phyloP scores from a whole-genome alignment of 2,797 vertebrate species.

The Chelon auratus region DNA sequence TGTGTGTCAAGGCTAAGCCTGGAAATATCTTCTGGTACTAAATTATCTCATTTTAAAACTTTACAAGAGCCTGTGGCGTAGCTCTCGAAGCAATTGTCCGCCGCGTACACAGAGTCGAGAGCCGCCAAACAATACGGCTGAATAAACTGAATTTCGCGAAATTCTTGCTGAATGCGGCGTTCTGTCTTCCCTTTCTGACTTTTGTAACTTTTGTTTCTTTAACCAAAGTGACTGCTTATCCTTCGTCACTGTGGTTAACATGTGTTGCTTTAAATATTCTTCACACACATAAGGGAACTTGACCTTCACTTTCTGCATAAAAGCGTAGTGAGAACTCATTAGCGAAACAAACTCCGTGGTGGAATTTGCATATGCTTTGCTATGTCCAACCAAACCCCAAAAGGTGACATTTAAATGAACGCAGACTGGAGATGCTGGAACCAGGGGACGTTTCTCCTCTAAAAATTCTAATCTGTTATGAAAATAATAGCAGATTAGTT shows the following conservation, averaged over 20 bases:
- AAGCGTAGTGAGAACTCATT: not conserved
- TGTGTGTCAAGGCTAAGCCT: constrained; percentile 4
- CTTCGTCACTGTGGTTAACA: not conserved
- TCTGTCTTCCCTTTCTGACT: not conserved
- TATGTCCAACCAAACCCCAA: too few relatives aligned
- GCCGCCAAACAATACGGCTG: not conserved
- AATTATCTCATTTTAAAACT: constrained; percentile 2
- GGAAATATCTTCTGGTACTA: not conserved
- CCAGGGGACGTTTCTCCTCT: not conserved
- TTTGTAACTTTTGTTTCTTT: not conserved
- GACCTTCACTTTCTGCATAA: not conserved
- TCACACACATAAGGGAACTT: not conserved
- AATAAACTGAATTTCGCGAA: constrained; percentile 3
- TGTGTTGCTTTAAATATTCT: not conserved
- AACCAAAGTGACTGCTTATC: too few relatives aligned
- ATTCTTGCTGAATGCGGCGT: not conserved
- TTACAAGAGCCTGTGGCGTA: not conserved
- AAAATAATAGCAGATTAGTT: not conserved
- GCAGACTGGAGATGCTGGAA: not conserved
- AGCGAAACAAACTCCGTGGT: too few relatives aligned
- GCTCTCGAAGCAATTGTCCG: constrained; percentile 2
- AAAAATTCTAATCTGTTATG: not conserved
- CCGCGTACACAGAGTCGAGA: not conserved
- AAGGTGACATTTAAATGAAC: too few relatives aligned
- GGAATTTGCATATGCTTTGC: too few relatives aligned